Conservation (phyloP, 2,113 vertebrate genomes). For the Clarias gariepinus region DNA sequence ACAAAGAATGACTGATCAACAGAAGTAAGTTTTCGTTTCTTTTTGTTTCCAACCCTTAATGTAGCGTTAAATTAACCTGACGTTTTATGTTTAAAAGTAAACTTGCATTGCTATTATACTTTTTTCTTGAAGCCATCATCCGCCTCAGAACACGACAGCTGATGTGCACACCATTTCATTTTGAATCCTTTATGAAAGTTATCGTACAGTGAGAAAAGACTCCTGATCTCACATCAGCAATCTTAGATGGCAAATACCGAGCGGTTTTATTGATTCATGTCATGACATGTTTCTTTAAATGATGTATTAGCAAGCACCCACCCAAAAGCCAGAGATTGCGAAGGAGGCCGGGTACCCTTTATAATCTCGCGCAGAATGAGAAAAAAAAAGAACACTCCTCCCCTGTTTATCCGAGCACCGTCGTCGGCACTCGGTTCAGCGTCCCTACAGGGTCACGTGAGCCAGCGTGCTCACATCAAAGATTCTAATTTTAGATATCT, state of each 20-base stretch:
- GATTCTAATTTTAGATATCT: conserved; percentile 66
- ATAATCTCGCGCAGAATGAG: conserved; percentile 1
- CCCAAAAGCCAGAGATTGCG: not conserved
- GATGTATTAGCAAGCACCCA: conserved; percentile 2
- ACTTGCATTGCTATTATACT: not conserved
- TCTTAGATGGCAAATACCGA: not conserved
- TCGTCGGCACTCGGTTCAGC: conserved; percentile 10
- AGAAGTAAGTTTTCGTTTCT: not conserved
- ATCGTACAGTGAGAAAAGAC: not conserved
- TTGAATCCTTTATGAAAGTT: not conserved
- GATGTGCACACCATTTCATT: not conserved
- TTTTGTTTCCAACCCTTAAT: not conserved
- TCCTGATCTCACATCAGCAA: not conserved
- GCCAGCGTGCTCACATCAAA: conserved; percentile 51
- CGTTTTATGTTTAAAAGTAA: not conserved
- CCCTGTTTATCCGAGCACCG: conserved; percentile 26
- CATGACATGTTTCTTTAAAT: conserved; percentile 1
- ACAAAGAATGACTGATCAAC: not conserved
- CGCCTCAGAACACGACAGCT: not conserved
- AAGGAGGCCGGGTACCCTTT: not conserved
- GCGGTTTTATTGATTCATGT: conserved; percentile 5
- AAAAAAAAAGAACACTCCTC: conserved; percentile 1
- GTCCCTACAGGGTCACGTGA: conserved; percentile 37
- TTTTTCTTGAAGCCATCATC: not conserved
- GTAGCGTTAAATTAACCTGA: not conserved